Base-by-base conservation (phyloP, 37 sponge, comb jelly and placozoan genomes). In the Lycopodina hypogea region DNA sequence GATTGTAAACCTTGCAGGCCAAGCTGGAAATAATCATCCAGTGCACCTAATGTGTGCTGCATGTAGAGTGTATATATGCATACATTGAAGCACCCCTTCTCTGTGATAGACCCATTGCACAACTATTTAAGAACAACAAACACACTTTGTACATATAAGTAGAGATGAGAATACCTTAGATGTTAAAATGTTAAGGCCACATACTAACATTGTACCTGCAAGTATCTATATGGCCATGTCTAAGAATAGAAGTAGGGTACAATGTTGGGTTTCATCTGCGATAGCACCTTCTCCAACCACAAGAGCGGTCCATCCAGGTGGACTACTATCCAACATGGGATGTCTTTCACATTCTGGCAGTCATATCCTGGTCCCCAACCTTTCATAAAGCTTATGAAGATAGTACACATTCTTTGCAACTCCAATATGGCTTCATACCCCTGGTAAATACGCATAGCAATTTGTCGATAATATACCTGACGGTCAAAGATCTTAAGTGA, bases 321-420 rank as follows among this genome's bases (percentile, higher is more conserved):
- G 6, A 96, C 88, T 68, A 94, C 97, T 15, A 96, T 85, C 97
- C 97, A 96, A 68, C 97, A 96, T 1, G 97, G 97, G 17, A 94
- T 96, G 59, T 94, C 94, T 14, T 94, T 96, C 56, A 96, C 92
- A 66, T 94, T 92, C 60, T 96, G 97, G 53, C 97, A 79, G 64
- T 94, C 94, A 72, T 96, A 96, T 68, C 94, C 97, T 0, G 97
- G 92, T 0, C 97, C 97, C 97, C 97, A 96, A 21, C 97, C 97
- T 80, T 96, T 96, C 66, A 96, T 94, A 83, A 96, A 96, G 72
- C 97, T 96, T 78, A 96, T 88, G 36, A 94, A 74, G 52, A 96
- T 96, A 26, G 95, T 91, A 65, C 97, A 96, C 95, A 94, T 94
- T 38, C 94, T 94, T 4, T 92, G 91, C 23, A 96, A 83, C 71